Percentiles rank a stretch among this genome's conserved stretches.
Conservation (phyloP, 2,888 invertebrate genomes). For the Alloscopus bannaensis region DNA sequence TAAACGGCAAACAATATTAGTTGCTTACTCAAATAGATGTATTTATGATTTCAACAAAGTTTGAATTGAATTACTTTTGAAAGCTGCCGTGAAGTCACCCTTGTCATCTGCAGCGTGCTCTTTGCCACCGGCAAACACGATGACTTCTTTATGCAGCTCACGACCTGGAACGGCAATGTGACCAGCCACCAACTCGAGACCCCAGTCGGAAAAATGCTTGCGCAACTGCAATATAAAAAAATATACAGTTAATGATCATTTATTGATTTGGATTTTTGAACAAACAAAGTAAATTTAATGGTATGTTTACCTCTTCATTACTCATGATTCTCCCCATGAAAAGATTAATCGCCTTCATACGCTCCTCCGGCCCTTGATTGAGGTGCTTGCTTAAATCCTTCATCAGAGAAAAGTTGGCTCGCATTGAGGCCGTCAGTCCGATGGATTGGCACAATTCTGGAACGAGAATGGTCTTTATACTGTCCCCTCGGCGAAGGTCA, state of each 20-base stretch:
- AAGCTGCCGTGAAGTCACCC: constrained; percentile 54
- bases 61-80: constrained; percentile 58
- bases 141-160: constrained; percentile 22
- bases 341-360: constrained; percentile 82
- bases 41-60: too few species aligned
- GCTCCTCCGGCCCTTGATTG: constrained; percentile 86
- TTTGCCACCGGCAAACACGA: constrained; percentile 25
- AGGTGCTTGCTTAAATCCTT: constrained; percentile 86
- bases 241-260: too few species aligned
- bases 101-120: constrained; percentile 28
- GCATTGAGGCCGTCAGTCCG: constrained; percentile 89
- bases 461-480: constrained; percentile 79
- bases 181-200: constrained; percentile 16
- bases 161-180: constrained; percentile 35
- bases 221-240: constrained; percentile 40
- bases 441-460: constrained; percentile 94
- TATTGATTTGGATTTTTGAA: too few species aligned
- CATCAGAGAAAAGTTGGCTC: constrained; percentile 89
- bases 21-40: too few species aligned
- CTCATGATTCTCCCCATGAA: constrained; percentile 75
- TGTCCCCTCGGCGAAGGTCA: constrained; percentile 62
- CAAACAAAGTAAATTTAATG: background rate
- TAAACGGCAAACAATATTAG: background rate
- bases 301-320: constrained; percentile 58
- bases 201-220: constrained; percentile 42